Evolutionary conservation across 2,888 invertebrate species (phyloP).

Genomic region (Drosophila histrio): DNA sequence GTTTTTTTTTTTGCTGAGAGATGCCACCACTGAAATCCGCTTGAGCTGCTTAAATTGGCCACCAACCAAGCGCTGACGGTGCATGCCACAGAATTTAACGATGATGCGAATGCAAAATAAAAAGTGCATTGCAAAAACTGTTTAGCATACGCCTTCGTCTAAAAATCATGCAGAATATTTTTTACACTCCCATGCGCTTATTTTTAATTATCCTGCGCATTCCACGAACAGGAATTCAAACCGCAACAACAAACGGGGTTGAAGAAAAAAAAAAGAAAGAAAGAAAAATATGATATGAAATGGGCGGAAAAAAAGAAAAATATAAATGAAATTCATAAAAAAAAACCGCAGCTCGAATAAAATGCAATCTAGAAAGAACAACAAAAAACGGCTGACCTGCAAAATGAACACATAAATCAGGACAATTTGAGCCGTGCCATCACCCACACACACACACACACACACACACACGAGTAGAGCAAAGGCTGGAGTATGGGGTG

Average conservation of each 20-base stretch:
- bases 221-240: constrained; percentile 13
- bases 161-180: constrained; percentile 26
- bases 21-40: constrained; percentile 9
- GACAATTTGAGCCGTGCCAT: constrained; percentile 11
- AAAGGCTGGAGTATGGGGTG: too few relatives aligned
- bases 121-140: not conserved
- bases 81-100: not conserved
- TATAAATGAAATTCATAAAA: constrained; percentile 9
- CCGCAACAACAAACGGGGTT: not conserved
- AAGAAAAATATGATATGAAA: not conserved
- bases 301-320: not conserved
- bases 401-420: constrained; percentile 50
- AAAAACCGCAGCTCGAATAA: constrained; percentile 3
- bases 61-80: constrained; percentile 10
- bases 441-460: constrained; percentile 8
- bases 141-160: constrained; percentile 28
- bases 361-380: constrained; percentile 19
- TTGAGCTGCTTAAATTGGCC: constrained; percentile 37
- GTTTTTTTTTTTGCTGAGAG: not conserved
- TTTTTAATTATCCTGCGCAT: constrained; percentile 55
- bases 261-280: not conserved
- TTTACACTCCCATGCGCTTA: constrained; percentile 33
- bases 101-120: not conserved
- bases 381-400: not conserved
- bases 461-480: not conserved